Conservation (phyloP, 2,797 vertebrate species). For the Gymnodraco acuticeps region DNA sequence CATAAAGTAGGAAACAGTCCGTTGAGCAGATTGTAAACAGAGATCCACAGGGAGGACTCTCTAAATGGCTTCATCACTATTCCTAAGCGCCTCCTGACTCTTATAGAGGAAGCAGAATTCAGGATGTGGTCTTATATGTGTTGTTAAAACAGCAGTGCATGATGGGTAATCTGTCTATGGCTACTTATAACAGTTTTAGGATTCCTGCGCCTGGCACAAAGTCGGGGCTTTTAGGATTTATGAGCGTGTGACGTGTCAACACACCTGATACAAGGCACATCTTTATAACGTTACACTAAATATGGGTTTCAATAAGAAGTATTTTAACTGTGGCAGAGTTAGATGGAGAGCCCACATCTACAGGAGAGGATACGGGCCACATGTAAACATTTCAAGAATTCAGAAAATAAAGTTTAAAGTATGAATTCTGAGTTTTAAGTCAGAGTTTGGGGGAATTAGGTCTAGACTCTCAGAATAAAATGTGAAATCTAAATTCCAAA, state of each 20-base stretch:
- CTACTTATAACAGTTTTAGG: conserved; percentile 56
- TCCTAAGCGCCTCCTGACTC: conserved; percentile 32
- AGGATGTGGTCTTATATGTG: conserved; percentile 5
- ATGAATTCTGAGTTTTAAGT: too few relatives aligned
- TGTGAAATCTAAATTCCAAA: too few relatives aligned
- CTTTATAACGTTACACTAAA: conserved; percentile 51
- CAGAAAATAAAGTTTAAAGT: too few relatives aligned
- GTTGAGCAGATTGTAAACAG: conserved; percentile 53
- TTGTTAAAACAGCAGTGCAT: conserved; percentile 60
- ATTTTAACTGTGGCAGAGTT: conserved; percentile 67
- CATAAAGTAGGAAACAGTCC: conserved; percentile 19
- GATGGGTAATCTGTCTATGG: conserved; percentile 56
- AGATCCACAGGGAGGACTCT: conserved; percentile 32
- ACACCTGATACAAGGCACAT: conserved; percentile 92
- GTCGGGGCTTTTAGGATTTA: conserved; percentile 24
- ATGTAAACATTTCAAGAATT: too few relatives aligned
- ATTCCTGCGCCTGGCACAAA: conserved; percentile 42
- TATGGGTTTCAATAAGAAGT: conserved; percentile 74
- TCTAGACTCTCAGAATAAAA: too few relatives aligned
- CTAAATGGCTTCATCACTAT: conserved; percentile 55
- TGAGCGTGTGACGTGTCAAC: conserved; percentile 70
- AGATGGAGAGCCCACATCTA: conserved; percentile 79
- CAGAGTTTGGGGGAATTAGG: too few relatives aligned
- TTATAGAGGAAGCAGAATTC: conserved; percentile 32
- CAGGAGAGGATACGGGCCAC: too few relatives aligned